Percentiles rank a stretch among this genome's conserved stretches.
Conservation (phyloP, 64 coral and sea anemone genomes). For the Dendronephthya gigantea region DNA sequence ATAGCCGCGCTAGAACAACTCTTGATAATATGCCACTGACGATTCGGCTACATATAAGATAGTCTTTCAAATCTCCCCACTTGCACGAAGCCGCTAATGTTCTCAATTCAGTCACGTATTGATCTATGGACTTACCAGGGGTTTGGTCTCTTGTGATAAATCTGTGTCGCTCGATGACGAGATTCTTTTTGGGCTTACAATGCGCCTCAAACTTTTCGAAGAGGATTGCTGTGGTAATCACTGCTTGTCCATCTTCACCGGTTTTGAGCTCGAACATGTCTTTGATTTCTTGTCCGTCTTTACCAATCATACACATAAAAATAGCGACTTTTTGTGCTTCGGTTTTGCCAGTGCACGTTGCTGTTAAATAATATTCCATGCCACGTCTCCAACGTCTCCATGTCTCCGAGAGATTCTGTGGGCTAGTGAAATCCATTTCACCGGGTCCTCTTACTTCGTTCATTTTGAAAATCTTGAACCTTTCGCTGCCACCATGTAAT, state of each 20-base stretch:
- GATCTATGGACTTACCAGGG: neutral
- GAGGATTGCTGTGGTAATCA: neutral
- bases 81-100: neutral
- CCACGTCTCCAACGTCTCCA: constrained; percentile 29
- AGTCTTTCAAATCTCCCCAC: neutral
- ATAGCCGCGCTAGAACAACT: neutral
- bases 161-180: neutral
- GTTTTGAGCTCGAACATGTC: neutral
- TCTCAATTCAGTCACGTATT: neutral
- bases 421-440: constrained; percentile 17
- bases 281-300: neutral
- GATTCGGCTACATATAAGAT: neutral
- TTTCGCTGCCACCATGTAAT: constrained; percentile 29
- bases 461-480: constrained; percentile 9
- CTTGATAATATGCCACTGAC: neutral
- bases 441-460: constrained; percentile 25
- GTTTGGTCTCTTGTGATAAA: neutral
- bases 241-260: constrained; percentile 4
- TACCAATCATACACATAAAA: neutral
- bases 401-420: constrained; percentile 8
- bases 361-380: constrained; percentile 30
- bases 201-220: neutral
- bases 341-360: neutral
- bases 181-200: neutral
- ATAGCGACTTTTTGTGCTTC: neutral